These are phyloP conservation scores for Lasius platythorax DNA, from an alignment of 2,888 invertebrate species.

Conservation along the genomic window DNA sequence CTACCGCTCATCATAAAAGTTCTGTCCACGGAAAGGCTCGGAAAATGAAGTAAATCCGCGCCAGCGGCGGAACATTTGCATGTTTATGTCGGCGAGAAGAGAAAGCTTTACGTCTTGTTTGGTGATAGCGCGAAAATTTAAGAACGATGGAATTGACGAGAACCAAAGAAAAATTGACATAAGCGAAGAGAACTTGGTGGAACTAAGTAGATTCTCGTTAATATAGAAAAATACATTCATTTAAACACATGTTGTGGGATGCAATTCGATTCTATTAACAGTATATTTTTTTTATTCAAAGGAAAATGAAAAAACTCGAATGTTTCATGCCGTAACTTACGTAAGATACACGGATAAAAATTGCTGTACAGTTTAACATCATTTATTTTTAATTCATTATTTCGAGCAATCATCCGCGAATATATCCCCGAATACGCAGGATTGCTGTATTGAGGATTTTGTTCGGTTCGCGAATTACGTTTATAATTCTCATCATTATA, in stretches of 20 bases:
- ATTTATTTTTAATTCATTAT: neutral
- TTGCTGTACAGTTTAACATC: neutral
- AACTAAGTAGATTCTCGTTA: neutral
- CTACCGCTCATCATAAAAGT: slow-evolving; percentile 38
- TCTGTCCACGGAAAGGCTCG: slow-evolving; percentile 1
- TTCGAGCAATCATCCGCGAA: neutral
- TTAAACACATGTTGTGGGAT: neutral
- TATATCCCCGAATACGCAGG: neutral
- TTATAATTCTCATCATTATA: neutral
- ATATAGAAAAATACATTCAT: neutral
- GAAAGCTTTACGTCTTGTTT: neutral
- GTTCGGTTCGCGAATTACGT: neutral
- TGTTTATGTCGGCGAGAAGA: neutral
- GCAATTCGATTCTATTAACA: neutral
- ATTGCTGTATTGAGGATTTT: neutral
- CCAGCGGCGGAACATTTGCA: neutral
- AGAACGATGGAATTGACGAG: neutral
- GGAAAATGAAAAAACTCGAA: neutral
- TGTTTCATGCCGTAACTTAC: neutral
- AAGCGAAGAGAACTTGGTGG: neutral
- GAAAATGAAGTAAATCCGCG: slow-evolving; percentile 16
- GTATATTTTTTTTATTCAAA: neutral
- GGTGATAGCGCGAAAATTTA: neutral
- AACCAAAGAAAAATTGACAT: neutral
- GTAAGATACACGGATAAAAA: neutral